Evolutionary conservation across 1,140 invertebrate species (phyloP).

Genomic region (Scaptomyza pallida): DNA sequence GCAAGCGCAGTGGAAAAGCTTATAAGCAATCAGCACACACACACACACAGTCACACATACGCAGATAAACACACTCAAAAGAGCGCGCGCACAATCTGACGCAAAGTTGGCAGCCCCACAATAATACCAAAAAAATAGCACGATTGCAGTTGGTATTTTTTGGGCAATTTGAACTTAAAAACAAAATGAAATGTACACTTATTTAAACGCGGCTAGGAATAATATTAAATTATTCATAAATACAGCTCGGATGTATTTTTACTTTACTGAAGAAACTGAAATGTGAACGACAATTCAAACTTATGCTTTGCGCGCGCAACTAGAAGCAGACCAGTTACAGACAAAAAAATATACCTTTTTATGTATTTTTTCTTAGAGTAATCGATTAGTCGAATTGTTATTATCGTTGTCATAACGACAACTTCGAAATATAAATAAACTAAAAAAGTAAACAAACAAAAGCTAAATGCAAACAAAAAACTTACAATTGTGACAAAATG

Average conservation of each 20-base stretch:
- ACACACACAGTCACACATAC: slow-evolving; percentile 19
- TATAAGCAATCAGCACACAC: neutral
- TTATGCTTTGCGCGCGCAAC: neutral
- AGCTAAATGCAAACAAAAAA: neutral
- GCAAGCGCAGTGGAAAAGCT: slow-evolving; percentile 57
- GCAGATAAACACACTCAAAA: neutral
- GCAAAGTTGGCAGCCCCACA: slow-evolving; percentile 8
- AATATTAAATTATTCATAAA: too few species aligned
- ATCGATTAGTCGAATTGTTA: slow-evolving; percentile 10
- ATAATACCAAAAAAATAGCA: neutral
- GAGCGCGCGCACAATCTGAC: slow-evolving; percentile 16
- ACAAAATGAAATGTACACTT: neutral
- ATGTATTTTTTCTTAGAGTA: neutral
- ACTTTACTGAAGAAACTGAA: neutral
- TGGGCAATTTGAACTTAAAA: too few species aligned
- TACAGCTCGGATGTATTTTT: too few species aligned
- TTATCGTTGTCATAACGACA: slow-evolving; percentile 58
- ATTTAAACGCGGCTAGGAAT: neutral
- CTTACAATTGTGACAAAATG: slow-evolving; percentile 38
- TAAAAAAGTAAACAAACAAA: slow-evolving; percentile 19
- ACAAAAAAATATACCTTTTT: slow-evolving; percentile 11
- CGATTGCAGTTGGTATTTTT: slow-evolving; percentile 8
- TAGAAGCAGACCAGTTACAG: neutral
- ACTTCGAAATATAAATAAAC: neutral
- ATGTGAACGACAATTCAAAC: neutral